phyloP scores from a whole-genome alignment of 2,113 vertebrate genomes.

The Platysteira castanea region DNA sequence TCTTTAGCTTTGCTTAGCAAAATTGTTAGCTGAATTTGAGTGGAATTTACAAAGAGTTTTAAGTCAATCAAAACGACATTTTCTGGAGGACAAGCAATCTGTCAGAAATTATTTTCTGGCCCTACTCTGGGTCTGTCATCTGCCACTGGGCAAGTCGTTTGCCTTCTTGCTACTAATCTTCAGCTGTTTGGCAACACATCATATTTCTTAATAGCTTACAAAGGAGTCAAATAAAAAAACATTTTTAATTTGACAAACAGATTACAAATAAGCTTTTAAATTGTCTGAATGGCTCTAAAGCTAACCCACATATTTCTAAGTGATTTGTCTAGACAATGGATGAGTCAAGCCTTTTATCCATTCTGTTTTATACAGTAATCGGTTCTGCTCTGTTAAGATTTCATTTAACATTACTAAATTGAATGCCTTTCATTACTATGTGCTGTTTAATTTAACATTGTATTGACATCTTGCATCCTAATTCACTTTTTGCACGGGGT shows the following conservation, averaged over 20 bases:
- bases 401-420: constrained; percentile 50
- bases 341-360: constrained; percentile 37
- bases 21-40: not conserved
- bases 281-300: constrained; percentile 33
- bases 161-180: not conserved
- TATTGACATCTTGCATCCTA: constrained; percentile 17
- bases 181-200: not conserved
- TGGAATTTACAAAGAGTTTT: not conserved
- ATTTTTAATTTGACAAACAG: not conserved
- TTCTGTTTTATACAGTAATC: constrained; percentile 45
- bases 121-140: not conserved
- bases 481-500: not conserved
- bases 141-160: not conserved
- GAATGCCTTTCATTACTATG: constrained; percentile 50
- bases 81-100: not conserved
- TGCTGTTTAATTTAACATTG: constrained; percentile 18
- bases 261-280: constrained; percentile 23
- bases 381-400: constrained; percentile 46
- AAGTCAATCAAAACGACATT: not conserved
- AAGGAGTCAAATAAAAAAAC: not conserved
- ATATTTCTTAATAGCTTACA: not conserved
- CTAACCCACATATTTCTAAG: constrained; percentile 10
- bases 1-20: not conserved
- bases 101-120: not conserved
- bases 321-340: constrained; percentile 61